Evolutionary conservation across 2,888 invertebrate genomes (phyloP), one percentile per base, ranked within the genome.

Genomic region (Helobdella robusta): DNA sequence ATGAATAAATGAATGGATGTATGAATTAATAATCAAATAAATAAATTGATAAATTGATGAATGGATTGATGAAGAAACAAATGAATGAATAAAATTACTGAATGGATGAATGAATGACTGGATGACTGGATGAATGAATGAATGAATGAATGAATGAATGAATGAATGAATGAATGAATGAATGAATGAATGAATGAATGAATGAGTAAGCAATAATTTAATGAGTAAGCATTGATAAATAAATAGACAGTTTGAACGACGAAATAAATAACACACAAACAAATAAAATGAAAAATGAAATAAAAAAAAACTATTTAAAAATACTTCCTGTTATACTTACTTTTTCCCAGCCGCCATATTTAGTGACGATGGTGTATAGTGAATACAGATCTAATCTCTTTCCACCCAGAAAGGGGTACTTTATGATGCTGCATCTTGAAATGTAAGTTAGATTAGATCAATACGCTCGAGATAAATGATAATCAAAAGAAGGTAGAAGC

Each of bases 341-440:
- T 87, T 91, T 95, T 73, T 90, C 86, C 85, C 94, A 89, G 74
- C 97, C 97, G 73, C 95, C 95, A 75, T 89, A 84, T 70, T 87
- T 87, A 73, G 89, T 91, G 62, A 97, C 95, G 77, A 91, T 85
- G 74, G 86, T 86, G 81, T 95, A 97, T 73, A 97, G 85, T 69
- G 87, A 84, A 82, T 88, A 91, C 72, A 97, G 84, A 83, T 97
- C 94, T 76, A 97, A 86, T 80, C 89, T 89, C 75, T 87, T 85
- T 66, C 94, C 93, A 82, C 89, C 90, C 69, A 95, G 86, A 77
- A 86, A 83, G 2, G 89, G 88, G 35, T n/a, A n/a, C n/a, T n/a
- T n/a, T n/a, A n/a, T n/a, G n/a, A n/a, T n/a, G n/a, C n/a, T n/a
- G n/a, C n/a, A n/a, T n/a, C n/a, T n/a, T n/a, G n/a, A n/a, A n/a